Base-by-base conservation (phyloP, 1,140 invertebrate genomes). In the Rhyacophila brunnea region DNA sequence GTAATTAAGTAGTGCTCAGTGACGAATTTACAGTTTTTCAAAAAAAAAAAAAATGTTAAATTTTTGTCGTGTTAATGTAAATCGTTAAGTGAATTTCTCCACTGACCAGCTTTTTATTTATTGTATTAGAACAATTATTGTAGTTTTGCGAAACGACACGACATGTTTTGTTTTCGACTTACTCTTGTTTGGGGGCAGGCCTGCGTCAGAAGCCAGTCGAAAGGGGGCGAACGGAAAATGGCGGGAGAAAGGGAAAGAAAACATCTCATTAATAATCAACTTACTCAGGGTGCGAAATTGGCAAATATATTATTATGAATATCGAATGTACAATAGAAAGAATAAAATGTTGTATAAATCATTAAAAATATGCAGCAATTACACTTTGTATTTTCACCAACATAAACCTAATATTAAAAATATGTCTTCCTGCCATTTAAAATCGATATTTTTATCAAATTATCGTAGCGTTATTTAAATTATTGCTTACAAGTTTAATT, bases 161-260 rank as follows among this genome's bases (percentile, higher is more conserved):
- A 65, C 58, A 60, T 34, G 51, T 20, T 55, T 38, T 54, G 45
- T 34, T 43, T 11, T 50, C 52, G 59, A 78, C 76, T 78, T 73
- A 79, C 76, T 78, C 76, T 71, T 68, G 76, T 71, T 74, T 78
- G 68, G 75, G 73, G 70, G 75, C 75, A 68, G 77, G 77, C 69
- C 76, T 78, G 72, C 70, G 66, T 64, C 56, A 62, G 62, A 64
- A 56, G 67, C 46, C 60, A 58, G 28, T 44, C 40, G 52, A 45
- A 58, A 50, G 53, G 54, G 56, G 59, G 52, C 57, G 35, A 60
- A 68, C 69, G 63, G 64, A 67, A 71, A 69, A 71, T 64, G 70
- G 65, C 61, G 61, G 72, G 69, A 69, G 67, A 69, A 67, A 65
- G 71, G 71, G 73, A 73, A 78, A 78, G 74, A 76, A 71, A 74